Conservation (phyloP, 2,113 vertebrate genomes). For the Prinia subflava region DNA sequence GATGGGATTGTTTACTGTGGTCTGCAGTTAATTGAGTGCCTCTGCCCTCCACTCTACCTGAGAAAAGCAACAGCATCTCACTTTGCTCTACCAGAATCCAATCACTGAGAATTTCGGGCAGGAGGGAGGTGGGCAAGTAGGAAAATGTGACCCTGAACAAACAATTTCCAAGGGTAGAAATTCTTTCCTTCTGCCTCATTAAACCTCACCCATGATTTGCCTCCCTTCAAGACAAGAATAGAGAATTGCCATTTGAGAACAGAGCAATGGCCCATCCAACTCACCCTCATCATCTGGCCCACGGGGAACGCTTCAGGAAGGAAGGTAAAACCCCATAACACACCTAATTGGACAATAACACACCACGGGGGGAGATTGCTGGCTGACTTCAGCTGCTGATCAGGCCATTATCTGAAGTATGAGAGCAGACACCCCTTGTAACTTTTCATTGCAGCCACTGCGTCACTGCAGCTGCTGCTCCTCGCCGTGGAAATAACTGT, state of each 20-base stretch:
- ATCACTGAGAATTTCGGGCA: neutral
- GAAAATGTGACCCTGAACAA: neutral
- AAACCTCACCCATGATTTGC: neutral
- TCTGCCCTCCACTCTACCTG: neutral
- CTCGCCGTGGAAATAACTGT: neutral
- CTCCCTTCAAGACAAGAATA: neutral
- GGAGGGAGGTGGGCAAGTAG: neutral
- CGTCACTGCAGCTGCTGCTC: conserved; percentile 33
- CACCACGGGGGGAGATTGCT: neutral
- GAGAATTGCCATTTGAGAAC: neutral
- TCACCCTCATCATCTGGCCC: neutral
- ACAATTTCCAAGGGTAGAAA: neutral
- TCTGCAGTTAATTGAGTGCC: neutral
- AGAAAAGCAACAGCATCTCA: neutral
- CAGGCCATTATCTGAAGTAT: neutral
- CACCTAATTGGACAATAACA: neutral
- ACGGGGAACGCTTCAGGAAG: neutral
- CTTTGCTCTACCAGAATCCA: neutral
- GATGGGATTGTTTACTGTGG: neutral
- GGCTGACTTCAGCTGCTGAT: neutral
- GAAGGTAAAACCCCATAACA: neutral
- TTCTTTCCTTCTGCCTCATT: conserved; percentile 13
- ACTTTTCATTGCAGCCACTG: neutral
- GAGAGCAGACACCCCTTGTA: neutral
- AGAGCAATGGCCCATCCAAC: neutral